phyloP scores from a whole-genome alignment of 2,113 vertebrate genomes.

The Myotis davidii region DNA sequence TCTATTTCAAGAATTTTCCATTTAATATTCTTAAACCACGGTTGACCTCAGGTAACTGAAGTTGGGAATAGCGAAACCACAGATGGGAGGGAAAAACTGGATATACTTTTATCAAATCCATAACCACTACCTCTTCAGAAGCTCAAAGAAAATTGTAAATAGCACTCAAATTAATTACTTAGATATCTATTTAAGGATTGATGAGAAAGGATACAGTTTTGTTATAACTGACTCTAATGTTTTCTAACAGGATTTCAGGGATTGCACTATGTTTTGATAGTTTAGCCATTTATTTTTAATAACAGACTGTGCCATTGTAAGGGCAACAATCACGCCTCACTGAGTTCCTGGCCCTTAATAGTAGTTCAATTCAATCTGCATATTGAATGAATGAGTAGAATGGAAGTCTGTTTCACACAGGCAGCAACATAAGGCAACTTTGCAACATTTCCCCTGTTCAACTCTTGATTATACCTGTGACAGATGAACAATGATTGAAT shows the following conservation, averaged over 20 bases:
- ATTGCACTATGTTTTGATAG: background rate
- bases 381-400: conserved; percentile 30
- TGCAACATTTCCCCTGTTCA: background rate
- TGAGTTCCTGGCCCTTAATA: background rate
- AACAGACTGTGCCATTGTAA: background rate
- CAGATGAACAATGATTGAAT: background rate
- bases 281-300: conserved; percentile 4
- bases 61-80: background rate
- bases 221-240: background rate
- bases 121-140: background rate
- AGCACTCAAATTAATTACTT: background rate
- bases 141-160: background rate
- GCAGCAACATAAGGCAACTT: background rate
- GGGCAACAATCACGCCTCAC: background rate
- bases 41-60: background rate
- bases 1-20: background rate
- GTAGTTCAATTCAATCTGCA: background rate
- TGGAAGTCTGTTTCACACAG: background rate
- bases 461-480: background rate
- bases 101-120: background rate
- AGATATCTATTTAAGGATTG: background rate
- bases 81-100: background rate
- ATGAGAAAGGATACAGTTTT: background rate
- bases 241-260: background rate
- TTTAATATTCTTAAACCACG: background rate